A percentile compares a stretch with the other conserved stretches of the same genome.
Evolutionary conservation across 2,888 invertebrate species (phyloP).

Genomic region (Cancer borealis): DNA sequence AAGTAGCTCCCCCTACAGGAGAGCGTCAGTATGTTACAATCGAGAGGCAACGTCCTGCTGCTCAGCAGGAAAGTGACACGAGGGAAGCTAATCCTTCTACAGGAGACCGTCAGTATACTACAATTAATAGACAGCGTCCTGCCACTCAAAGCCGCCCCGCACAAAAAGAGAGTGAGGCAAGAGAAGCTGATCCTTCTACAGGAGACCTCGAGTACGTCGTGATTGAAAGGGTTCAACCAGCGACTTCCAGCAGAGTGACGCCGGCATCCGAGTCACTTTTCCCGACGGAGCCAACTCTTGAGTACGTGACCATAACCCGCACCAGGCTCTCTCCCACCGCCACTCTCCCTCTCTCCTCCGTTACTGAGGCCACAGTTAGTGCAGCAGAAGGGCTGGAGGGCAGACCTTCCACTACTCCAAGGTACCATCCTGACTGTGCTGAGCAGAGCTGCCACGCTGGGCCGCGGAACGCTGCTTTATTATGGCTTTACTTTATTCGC

Average conservation of each 20-base stretch:
- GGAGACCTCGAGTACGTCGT: slow-evolving; percentile 72
- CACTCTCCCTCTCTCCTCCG: slow-evolving; percentile 49
- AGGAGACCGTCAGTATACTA: background rate
- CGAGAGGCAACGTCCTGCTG: slow-evolving; percentile 83
- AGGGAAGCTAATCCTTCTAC: background rate
- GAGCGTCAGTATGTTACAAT: slow-evolving; percentile 86
- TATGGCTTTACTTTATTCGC: slow-evolving; percentile 50
- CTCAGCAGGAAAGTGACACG: slow-evolving; percentile 30
- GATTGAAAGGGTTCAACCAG: slow-evolving; percentile 71
- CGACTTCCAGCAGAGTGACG: slow-evolving; percentile 17
- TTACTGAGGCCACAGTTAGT: slow-evolving; percentile 53
- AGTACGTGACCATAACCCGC: slow-evolving; percentile 73
- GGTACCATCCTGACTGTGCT: slow-evolving; percentile 55
- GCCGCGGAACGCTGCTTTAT: slow-evolving; percentile 18
- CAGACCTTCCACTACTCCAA: slow-evolving; percentile 45
- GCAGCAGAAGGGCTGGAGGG: slow-evolving; percentile 54
- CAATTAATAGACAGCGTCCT: slow-evolving; percentile 84
- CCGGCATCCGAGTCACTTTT: slow-evolving; percentile 19
- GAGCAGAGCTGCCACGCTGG: slow-evolving; percentile 45
- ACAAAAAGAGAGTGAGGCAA: slow-evolving; percentile 27
- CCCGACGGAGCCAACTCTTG: slow-evolving; percentile 63
- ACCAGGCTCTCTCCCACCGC: slow-evolving; percentile 46
- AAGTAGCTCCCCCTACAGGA: background rate
- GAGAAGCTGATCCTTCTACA: slow-evolving; percentile 28
- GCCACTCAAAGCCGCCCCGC: background rate